Base-by-base conservation (phyloP, 2,888 invertebrate species). In the Cheilosia vernalis region DNA sequence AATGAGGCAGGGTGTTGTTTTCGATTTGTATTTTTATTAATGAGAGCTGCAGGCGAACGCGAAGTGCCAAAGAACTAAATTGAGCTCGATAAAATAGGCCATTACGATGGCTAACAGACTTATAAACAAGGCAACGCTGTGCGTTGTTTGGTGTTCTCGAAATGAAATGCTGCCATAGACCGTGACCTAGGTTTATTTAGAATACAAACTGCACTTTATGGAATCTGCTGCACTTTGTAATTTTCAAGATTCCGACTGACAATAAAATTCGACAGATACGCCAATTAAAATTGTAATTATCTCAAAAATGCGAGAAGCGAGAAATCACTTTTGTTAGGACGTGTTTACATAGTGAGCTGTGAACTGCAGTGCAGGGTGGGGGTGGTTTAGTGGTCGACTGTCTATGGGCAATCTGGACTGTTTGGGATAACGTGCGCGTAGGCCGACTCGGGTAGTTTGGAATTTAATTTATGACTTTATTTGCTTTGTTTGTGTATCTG, bases 11-110 rank as follows among this genome's bases (percentile, higher is more conserved):
- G 4, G 21, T 24, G 2, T 15, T 7, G 17, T 33, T 56, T 42
- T 66, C 9, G 27, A 19, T 37, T 4, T 13, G 37, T 37, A 0
- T 13, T 37, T 13, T 24, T 61, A 49, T 61, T 72, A 40, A 72
- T 27, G 24, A 42, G 51, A 42, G 51, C 44, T 51, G 58, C 60
- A 66, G 19, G n/a, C 63, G 63, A 76, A 66, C 27, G n/a, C 63
- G 51, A 81, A 76, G 61, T 58, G 58, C 42, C 51, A 67, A 56
- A 61, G 42, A 81, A 70, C 69, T 69, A 58, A 69, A 76, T 69
- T 13, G 47, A 70, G 76, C 58, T 40, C 56, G 51, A 63, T 42
- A 77, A 78, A 83, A 66, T 66, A 61, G 84, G 47, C 55, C 76
- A 70, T 70, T 55, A 53, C 64, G 37, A 80, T 80, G 70, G 64